Evolutionary conservation across 2,888 invertebrate genomes (phyloP), one percentile per base, ranked within the genome.

Genomic region (Mantis religiosa): DNA sequence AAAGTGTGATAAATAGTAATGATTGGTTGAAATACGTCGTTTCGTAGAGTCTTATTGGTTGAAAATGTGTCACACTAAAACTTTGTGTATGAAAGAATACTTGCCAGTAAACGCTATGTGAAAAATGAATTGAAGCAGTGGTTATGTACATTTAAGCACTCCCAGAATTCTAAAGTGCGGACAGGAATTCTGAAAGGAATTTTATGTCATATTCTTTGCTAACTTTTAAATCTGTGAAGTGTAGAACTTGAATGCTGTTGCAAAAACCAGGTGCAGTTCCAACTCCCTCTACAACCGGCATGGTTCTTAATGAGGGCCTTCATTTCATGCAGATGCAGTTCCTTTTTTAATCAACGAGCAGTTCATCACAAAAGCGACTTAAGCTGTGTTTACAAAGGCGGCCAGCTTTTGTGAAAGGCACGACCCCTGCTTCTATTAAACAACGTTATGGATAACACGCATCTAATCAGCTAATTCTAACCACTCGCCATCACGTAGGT

Each of bases 271-370:
- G 84, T 84, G 84, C 30, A 30, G 84, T 28, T 15, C 30, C 6
- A 20, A 15, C 54, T 25, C 20, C 54, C 54, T 25, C 25, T 20
- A 20, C 54, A 20, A 71, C 54, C 20, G 54, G 3, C 25, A 71
- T 6, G 54, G 20, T 20, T 84, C 30, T 20, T 84, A 84, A 84
- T 84, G 84, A 84, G 41, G 30, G 30, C 84, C 84, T 84, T 84
- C 84, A 71, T 84, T 34, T 84, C 34, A 84, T 84, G 84, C 84
- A 84, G 84, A 84, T 30, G 84, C 84, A 34, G 84, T 30, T 30
- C 25, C 28, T 34, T 84, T 84, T 71, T 71, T 71, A 71, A 71
- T 71, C 54, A 71, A 25, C 20, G 20, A 20, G 41, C 84, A 30
- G 20, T 25, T 28, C 25, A 84, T 30, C 30, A 84, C 34, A 84